phyloP scores from a whole-genome alignment of 2,113 vertebrate species.

The Hylia prasina region DNA sequence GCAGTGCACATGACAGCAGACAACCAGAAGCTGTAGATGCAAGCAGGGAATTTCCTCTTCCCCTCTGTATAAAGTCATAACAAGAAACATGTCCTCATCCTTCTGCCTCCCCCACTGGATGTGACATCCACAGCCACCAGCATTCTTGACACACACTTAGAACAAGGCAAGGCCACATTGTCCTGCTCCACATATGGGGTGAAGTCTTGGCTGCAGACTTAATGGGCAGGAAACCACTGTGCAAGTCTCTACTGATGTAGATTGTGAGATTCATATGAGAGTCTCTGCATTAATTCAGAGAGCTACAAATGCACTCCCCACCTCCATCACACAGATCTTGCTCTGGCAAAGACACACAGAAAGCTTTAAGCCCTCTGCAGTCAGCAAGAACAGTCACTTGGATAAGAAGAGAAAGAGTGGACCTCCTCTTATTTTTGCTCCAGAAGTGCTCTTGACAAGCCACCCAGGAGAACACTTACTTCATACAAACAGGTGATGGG shows the following conservation, averaged over 20 bases:
- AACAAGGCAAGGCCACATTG: background rate
- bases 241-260: background rate
- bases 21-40: rapidly evolving
- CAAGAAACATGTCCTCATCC: background rate
- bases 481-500: background rate
- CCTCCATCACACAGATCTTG: background rate
- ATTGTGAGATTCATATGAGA: background rate
- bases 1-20: rapidly evolving
- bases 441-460: background rate
- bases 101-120: rapidly evolving
- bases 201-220: background rate
- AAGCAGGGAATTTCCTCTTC: background rate
- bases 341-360: background rate
- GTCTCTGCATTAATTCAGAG: background rate
- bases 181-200: background rate
- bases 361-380: background rate
- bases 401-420: background rate
- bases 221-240: background rate
- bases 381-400: background rate
- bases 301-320: background rate
- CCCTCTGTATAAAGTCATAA: background rate
- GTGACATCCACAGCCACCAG: background rate
- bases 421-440: background rate
- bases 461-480: background rate
- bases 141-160: background rate